Evolutionary conservation across 2,888 invertebrate species (phyloP), one percentile per base, ranked within the genome.

Genomic region (Uropetala carovei): DNA sequence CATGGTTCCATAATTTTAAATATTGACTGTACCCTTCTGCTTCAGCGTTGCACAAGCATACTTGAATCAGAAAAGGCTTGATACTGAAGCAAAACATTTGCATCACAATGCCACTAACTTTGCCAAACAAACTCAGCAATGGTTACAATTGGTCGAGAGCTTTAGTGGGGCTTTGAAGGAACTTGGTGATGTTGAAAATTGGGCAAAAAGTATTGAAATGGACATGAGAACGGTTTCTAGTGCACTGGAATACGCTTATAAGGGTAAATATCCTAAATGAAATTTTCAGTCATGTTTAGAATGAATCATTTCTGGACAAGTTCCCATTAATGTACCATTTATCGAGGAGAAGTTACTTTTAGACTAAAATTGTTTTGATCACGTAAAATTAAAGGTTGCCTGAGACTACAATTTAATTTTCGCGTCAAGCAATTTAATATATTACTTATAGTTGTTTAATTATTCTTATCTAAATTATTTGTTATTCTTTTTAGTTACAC

Each of bases 121-220:
- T 96, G 97, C 98, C 0, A 99, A 99, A 95, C 99, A 99, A 95
- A 99, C 99, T 0, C 98, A 98, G 93, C 99, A 99, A 94, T 99
- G 99, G 99, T 95, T 99, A n/a, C 97, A 97, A 93, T 96, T 99
- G 92, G 98, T 98, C 0, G 98, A 98, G 95, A 97, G 97, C 93
- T 98, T 98, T 94, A 98, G 98, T 94, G 97, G 98, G 94, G 97
- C 98, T 0, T 95, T 98, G 2, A 98, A 99, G 96, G 99, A 99
- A 96, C 97, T 99, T 92, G 99, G 99, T 0, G 99, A 99, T 96
- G 99, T 99, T 0, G 99, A 99, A 95, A 99, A 99, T 95, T 99
- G 99, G 99, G 98, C 99, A 0, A 97, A 98, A 93, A 99, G 98
- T 93, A 99, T 99, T 94, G 99, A 99, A 95, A 97, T 97, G 93